Percentiles rank a stretch among this genome's conserved stretches.
Conservation (phyloP, 2,888 invertebrate species). For the Neelides folsomi region DNA sequence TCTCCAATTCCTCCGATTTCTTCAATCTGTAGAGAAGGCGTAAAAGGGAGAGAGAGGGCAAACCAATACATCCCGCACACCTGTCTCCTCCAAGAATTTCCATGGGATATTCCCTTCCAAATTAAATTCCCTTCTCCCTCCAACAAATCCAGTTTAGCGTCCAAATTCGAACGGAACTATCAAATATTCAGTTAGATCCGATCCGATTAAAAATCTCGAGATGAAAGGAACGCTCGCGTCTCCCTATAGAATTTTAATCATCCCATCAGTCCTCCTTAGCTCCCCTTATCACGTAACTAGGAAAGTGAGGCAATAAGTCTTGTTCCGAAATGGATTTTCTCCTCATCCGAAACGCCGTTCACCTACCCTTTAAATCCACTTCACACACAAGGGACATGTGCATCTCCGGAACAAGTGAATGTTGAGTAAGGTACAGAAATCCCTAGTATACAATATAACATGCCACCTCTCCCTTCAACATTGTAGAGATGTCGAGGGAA, state of each 20-base stretch:
- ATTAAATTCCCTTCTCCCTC: conserved; percentile 11
- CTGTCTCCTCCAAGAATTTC: conserved; percentile 10
- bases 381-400: background rate
- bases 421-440: no score
- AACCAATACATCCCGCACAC: conserved; percentile 3
- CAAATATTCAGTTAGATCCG: conserved; percentile 16
- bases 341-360: background rate
- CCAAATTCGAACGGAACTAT: conserved; percentile 4
- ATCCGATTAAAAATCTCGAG: conserved; percentile 14
- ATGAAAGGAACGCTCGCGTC: background rate
- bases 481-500: no score
- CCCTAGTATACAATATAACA: no score
- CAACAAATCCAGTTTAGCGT: conserved; percentile 14
- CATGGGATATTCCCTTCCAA: conserved; percentile 10
- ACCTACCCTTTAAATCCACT: conserved; percentile 6
- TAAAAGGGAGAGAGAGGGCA: no score
- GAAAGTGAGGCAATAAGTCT: no score
- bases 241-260: background rate
- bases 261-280: background rate
- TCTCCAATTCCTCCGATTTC: background rate
- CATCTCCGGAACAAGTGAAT: no score
- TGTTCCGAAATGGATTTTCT: conserved; percentile 4
- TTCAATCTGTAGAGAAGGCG: background rate
- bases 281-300: background rate
- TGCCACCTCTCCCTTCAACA: no score